Base-by-base conservation (phyloP, 2,888 invertebrate genomes). In the Pseudoips prasinana region DNA sequence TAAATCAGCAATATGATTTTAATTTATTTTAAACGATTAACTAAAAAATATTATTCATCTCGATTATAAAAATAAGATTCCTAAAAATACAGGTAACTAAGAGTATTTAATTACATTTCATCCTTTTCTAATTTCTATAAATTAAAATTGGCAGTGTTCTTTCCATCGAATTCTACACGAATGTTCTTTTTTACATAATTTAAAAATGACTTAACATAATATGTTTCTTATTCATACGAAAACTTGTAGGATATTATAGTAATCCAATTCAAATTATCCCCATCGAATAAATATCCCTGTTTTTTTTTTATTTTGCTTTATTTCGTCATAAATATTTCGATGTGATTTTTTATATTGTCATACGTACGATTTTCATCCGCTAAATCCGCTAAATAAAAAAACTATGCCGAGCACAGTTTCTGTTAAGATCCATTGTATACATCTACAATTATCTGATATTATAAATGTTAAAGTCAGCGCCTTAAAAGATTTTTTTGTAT, bases 61-160 rank as follows among this genome's bases (percentile, higher is more conserved):
- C 42, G 37, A 54, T 32, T 22, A 37, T 29, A 47, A 29, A 36
- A 3, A 29, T 27, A 44, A 19, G 6, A n/a, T 55, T 41, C 31
- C 46, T 48, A 46, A 42, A 42, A 39, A 28, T 58, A 54, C 39
- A 52, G 77, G 79, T 81, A 80, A 82, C 80, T 73, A 58, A 71
- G 60, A 71, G 64, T 70, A 73, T 71, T 66, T 47, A 35, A 45
- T 26, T 42, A 39, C 27, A 37, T 29, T 28, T 20, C 5, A 36
- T 34, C 19, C 34, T 34, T 40, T 44, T 44, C 45, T 38, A 45
- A 39, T 29, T 50, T 29, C 36, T 53, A 56, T 54, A 60, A 57
- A 55, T 58, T 20, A 56, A 30, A 57, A 53, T 64, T 74, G 78
- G 78, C 77, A 78, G 76, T 73, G 68, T 53, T 55, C 17, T 38